These are phyloP conservation scores for Ameiurus melas DNA, from an alignment of 2,113 vertebrate species.

Conservation along the genomic window DNA sequence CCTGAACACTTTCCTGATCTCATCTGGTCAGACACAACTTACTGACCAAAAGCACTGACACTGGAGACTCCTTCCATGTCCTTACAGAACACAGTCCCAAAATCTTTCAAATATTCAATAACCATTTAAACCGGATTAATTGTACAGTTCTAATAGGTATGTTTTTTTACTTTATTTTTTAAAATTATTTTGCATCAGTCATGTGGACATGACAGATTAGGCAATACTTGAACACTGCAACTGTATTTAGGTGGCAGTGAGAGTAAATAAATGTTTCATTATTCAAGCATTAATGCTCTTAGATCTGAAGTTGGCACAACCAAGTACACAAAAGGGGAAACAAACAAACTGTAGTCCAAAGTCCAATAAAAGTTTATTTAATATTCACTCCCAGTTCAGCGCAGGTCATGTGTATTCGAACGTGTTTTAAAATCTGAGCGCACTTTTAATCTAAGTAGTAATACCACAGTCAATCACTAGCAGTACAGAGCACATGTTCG, in stretches of 20 bases:
- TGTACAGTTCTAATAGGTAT: neutral
- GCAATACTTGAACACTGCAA: neutral
- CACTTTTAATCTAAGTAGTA: conserved; percentile 40
- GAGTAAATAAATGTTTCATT: conserved; percentile 54
- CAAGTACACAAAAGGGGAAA: conserved; percentile 41
- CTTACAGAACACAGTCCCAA: neutral
- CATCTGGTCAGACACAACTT: neutral
- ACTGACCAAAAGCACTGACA: neutral
- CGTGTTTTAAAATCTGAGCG: conserved; percentile 9
- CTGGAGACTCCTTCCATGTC: neutral
- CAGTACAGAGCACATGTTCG: no score
- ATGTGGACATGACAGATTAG: neutral
- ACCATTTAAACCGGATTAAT: neutral
- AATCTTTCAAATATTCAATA: neutral
- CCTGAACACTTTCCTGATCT: neutral
- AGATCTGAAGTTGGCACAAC: conserved; percentile 1
- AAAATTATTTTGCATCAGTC: neutral
- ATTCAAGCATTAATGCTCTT: conserved; percentile 64
- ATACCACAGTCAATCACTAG: conserved; percentile 44
- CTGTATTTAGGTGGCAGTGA: conserved; percentile 42
- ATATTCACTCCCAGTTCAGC: conserved; percentile 26
- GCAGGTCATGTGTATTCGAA: neutral
- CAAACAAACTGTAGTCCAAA: neutral
- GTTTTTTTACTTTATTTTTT: neutral
- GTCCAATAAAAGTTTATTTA: conserved; percentile 26